phyloP scores from a whole-genome alignment of 2,888 invertebrate species.

The Pegoplata infirma region DNA sequence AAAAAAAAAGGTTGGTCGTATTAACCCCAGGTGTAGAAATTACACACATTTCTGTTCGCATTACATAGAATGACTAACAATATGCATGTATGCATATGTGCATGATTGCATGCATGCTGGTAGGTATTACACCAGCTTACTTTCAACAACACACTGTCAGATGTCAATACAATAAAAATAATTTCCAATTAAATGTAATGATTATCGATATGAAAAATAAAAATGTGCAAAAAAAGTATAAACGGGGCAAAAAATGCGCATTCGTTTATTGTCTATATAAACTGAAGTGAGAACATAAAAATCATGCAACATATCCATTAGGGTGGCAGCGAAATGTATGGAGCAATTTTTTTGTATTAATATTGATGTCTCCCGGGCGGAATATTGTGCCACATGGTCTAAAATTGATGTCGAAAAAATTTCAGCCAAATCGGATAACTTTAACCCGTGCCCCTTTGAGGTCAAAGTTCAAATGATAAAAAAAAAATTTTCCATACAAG shows the following conservation, averaged over 20 bases:
- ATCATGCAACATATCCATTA: too few species aligned
- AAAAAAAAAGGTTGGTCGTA: not conserved
- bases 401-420: too few species aligned
- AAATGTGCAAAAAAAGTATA: too few species aligned
- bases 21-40: not conserved
- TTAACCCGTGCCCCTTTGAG: too few species aligned
- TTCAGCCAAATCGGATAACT: too few species aligned
- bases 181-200: conserved; percentile 33
- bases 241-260: not conserved
- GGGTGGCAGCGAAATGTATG: too few species aligned
- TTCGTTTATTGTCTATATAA: not conserved
- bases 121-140: not conserved
- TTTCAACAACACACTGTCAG: not conserved
- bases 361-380: too few species aligned
- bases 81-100: not conserved
- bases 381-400: too few species aligned
- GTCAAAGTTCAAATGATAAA: too few species aligned
- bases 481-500: too few species aligned
- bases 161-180: conserved; percentile 37
- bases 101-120: not conserved
- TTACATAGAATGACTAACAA: not conserved
- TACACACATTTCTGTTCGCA: not conserved
- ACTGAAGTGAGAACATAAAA: not conserved
- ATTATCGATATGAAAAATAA: conserved; percentile 23
- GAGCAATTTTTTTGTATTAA: too few species aligned